Conservation (phyloP, 2,888 invertebrate species). For the Tipula vernalis region DNA sequence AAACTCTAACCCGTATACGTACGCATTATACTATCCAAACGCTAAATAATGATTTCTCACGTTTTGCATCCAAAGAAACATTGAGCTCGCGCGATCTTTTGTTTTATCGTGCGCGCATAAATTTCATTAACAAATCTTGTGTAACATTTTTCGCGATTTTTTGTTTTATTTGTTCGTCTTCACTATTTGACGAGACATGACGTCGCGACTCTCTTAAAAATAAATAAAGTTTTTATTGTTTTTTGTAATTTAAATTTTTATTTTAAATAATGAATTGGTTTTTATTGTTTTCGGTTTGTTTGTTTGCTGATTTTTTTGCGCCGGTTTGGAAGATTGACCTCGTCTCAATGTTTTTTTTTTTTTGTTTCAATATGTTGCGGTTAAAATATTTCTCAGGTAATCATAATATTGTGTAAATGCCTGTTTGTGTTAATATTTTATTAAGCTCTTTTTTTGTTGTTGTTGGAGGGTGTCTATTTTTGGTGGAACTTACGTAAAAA, state of each 20-base stretch:
- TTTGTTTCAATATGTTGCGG: background rate
- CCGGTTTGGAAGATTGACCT: background rate
- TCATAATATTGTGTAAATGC: background rate
- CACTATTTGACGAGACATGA: background rate
- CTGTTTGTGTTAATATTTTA: background rate
- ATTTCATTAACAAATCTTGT: background rate
- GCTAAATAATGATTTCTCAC: background rate
- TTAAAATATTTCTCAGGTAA: background rate
- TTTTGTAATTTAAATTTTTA: background rate
- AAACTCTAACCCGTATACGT: no score
- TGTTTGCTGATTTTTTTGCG: background rate
- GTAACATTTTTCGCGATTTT: background rate
- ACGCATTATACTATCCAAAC: no score
- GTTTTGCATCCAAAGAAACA: background rate
- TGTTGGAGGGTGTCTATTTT: background rate
- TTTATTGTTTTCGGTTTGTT: background rate
- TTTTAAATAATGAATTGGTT: background rate
- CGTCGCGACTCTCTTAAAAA: background rate
- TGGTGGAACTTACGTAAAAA: background rate
- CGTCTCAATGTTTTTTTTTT: background rate
- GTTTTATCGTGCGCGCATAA: background rate
- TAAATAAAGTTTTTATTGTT: background rate
- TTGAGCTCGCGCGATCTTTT: background rate
- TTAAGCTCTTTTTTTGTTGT: background rate
- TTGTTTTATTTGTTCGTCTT: background rate